Conservation (phyloP, 2,113 vertebrate genomes). For the Mormoops blainvillei region DNA sequence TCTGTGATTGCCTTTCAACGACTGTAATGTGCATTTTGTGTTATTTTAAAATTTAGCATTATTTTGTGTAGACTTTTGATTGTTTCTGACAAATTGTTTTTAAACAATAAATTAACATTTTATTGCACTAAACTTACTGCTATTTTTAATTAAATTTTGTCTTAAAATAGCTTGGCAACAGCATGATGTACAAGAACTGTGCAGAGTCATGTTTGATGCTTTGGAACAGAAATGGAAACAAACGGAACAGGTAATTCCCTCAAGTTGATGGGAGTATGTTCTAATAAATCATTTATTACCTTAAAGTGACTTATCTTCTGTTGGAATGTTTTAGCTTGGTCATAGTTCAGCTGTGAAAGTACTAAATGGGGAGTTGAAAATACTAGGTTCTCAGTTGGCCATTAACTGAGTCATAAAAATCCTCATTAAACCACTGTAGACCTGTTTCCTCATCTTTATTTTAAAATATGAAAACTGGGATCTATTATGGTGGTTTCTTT, state of each 20-base stretch:
- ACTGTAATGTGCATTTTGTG: neutral
- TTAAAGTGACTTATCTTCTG: slow-evolving; percentile 3
- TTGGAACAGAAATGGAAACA: slow-evolving; percentile 99
- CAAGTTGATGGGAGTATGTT: neutral
- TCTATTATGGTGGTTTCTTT: neutral
- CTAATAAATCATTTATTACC: slow-evolving; percentile 5
- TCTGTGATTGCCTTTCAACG: neutral
- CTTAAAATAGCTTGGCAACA: slow-evolving; percentile 95
- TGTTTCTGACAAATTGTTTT: slow-evolving; percentile 15
- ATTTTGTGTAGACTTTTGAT: neutral
- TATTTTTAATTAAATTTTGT: slow-evolving; percentile 67
- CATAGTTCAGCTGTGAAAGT: neutral
- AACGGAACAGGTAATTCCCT: slow-evolving; percentile 92
- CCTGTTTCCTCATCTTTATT: slow-evolving; percentile 8
- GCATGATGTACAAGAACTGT: slow-evolving; percentile 99
- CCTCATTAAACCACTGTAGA: neutral
- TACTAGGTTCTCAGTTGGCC: neutral
- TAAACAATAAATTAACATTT: slow-evolving; percentile 26
- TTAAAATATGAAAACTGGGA: slow-evolving; percentile 5
- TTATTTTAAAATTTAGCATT: slow-evolving; percentile 9
- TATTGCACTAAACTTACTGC: neutral
- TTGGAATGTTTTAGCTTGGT: slow-evolving; percentile 11
- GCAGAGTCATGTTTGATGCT: slow-evolving; percentile 99
- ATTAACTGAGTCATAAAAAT: neutral
- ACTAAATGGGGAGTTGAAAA: neutral